phyloP scores from a whole-genome alignment of 2,888 invertebrate species.

The Campoplex nolae region DNA sequence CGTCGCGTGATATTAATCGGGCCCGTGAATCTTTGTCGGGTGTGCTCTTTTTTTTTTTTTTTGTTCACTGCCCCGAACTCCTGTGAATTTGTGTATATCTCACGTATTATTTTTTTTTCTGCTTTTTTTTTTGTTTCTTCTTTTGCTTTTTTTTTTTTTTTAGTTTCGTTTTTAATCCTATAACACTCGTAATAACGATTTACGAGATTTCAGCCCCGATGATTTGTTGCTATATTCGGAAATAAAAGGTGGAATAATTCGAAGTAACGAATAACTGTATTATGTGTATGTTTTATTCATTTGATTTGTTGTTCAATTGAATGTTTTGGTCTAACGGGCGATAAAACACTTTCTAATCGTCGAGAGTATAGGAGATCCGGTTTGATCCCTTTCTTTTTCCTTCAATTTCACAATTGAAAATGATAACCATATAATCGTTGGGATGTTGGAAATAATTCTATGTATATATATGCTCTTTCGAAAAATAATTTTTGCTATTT shows the following conservation, averaged over 20 bases:
- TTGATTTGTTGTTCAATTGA: background rate
- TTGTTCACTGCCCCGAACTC: background rate
- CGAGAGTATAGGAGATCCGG: slow-evolving; percentile 2
- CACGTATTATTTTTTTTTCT: background rate
- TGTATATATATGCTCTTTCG: slow-evolving; percentile 1
- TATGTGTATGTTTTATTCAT: slow-evolving; percentile 1
- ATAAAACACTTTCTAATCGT: slow-evolving; percentile 8
- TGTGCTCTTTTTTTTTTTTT: background rate
- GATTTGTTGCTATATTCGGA: slow-evolving; percentile 64
- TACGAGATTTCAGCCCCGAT: slow-evolving; percentile 13
- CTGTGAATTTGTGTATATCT: slow-evolving; percentile 1
- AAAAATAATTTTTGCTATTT: slow-evolving; percentile 29
- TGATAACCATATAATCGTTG: background rate
- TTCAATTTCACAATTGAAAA: slow-evolving; percentile 24
- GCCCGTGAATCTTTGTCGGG: slow-evolving; percentile 35
- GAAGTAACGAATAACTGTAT: background rate
- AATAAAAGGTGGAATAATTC: slow-evolving; percentile 44
- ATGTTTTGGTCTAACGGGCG: background rate
- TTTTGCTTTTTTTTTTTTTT: background rate
- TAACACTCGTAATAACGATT: slow-evolving; percentile 17
- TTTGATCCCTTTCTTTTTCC: background rate
- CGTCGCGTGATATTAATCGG: slow-evolving; percentile 51
- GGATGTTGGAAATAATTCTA: slow-evolving; percentile 1
- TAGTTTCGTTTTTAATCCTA: slow-evolving; percentile 17
- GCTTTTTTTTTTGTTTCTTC: background rate